Base-by-base conservation (phyloP, 2,113 vertebrate species). In the Onychorhynchus coronatus region DNA sequence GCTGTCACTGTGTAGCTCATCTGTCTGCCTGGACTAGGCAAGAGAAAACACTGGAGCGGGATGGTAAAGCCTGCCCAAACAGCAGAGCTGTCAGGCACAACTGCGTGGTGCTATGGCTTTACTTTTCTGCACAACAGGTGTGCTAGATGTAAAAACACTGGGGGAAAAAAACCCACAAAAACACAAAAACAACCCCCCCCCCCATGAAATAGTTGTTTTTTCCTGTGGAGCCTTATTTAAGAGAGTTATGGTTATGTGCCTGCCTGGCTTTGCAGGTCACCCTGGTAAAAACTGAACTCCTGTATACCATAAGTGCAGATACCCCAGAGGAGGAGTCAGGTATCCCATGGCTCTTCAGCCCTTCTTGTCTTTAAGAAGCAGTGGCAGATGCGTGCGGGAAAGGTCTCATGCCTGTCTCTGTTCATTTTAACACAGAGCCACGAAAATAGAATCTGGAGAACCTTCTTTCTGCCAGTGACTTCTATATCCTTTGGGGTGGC, bases 1-100 rank as follows among this genome's bases (percentile, higher is more conserved):
- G 44, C 55, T 82, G 31, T 19, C 2, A 0, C 12, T 31, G 11
- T 12, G 47, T 21, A 10, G 14, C 37, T 78, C 10, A 0, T 25
- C 53, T 16, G 15, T 6, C 17, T 46, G 53, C 0, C 42, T 52
- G 49, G 37, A 15, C 58, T 24, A 3, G 5, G 37, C 44, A 12
- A 44, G 74, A 27, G 66, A 24, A 58, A 33, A 74, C 13, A 0
- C 52, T 41, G 66, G 33, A 41, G 13, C 2, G 6, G 72, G n/a
- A 6, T 17, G 41, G 30, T 30, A 74, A 5, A 41, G 70, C 16
- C 30, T 0, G 2, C 44, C 75, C 42, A 1, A 27, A 27, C 15
- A 39, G 42, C 56, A 28, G 35, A 83, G 77, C 30, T 46, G 25
- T 30, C 2, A 8, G 27, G 39, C 46, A 88, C 17, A 15, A 4